These are phyloP conservation scores for Epistrophella euchroma DNA, from an alignment of 2,888 invertebrate species.

Conservation along the genomic window DNA sequence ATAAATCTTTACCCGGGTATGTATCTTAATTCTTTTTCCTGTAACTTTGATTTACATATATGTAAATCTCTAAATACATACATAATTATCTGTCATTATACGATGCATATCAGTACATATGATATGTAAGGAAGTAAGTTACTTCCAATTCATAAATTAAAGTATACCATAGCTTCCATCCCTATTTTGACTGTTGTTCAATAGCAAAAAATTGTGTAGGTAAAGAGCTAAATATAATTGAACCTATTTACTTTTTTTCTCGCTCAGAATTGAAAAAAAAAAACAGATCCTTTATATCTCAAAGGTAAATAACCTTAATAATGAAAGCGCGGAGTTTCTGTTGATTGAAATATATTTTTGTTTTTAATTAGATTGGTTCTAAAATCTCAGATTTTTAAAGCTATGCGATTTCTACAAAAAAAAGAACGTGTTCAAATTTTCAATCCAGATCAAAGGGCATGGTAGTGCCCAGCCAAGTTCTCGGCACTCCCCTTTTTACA, in stretches of 20 bases:
- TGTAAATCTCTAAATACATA: background rate
- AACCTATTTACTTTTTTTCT: background rate
- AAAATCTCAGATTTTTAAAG: no score
- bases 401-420: no score
- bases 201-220: background rate
- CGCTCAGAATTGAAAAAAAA: background rate
- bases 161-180: background rate
- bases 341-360: no score
- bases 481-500: no score
- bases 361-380: no score
- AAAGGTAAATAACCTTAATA: background rate
- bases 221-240: background rate
- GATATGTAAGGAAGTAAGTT: no score
- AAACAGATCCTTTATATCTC: background rate
- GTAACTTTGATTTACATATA: no score
- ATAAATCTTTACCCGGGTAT: constrained; percentile 5
- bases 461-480: no score
- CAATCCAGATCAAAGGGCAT: no score
- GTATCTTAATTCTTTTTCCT: constrained; percentile 3
- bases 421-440: no score
- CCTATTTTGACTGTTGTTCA: constrained; percentile 1
- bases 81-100: background rate
- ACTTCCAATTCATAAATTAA: background rate
- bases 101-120: constrained; percentile 4
- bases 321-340: no score